phyloP scores from a whole-genome alignment of 2,888 invertebrate species.

The Ectropis crepuscularia region DNA sequence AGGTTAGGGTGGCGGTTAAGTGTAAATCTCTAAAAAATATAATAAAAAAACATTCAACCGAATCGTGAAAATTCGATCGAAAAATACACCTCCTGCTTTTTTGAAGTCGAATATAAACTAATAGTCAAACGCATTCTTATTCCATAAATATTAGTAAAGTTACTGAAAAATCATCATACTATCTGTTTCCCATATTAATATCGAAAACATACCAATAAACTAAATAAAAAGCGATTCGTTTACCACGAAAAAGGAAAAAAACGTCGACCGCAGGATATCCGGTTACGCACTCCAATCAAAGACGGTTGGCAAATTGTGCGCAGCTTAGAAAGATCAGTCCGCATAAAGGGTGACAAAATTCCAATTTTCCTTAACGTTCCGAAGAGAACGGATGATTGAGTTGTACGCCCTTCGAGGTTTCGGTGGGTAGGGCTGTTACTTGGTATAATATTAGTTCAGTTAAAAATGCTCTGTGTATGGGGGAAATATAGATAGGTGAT shows the following conservation, averaged over 20 bases:
- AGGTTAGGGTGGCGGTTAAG: too few species aligned
- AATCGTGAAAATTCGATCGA: too few species aligned
- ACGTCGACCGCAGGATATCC: constrained; percentile 72
- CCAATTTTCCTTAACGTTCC: constrained; percentile 68
- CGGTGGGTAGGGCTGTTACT: constrained; percentile 34
- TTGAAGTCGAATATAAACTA: too few species aligned
- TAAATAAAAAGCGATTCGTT: constrained; percentile 65
- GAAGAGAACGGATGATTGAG: constrained; percentile 64
- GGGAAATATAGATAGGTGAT: too few species aligned
- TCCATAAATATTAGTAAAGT: too few species aligned
- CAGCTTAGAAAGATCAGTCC: constrained; percentile 71
- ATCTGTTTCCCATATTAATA: constrained; percentile 48
- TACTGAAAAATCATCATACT: background rate
- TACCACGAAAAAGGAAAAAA: constrained; percentile 61
- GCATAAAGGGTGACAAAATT: constrained; percentile 74
- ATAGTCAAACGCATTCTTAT: too few species aligned
- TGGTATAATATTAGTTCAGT: background rate
- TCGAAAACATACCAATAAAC: constrained; percentile 59
- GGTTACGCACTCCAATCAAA: constrained; percentile 74
- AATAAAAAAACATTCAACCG: too few species aligned
- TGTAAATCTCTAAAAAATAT: too few species aligned
- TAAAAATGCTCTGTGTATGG: too few species aligned
- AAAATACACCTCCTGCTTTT: too few species aligned
- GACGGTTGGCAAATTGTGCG: constrained; percentile 70
- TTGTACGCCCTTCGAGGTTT: constrained; percentile 53